Base-by-base conservation (phyloP, 2,113 vertebrate genomes). In the Trematocara marginatum region DNA sequence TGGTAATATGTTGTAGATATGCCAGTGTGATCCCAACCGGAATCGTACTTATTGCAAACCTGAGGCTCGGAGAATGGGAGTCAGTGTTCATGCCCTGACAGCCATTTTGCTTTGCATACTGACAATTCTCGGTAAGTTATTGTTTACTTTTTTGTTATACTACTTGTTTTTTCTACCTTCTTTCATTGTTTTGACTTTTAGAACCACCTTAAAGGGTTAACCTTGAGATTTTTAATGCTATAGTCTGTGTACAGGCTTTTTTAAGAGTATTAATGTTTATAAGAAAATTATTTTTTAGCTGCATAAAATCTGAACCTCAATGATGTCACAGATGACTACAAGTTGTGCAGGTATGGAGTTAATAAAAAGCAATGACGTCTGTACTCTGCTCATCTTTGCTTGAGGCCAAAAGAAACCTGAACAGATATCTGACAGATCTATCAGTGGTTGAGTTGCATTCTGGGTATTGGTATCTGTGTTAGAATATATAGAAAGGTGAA, bases 81-180 rank as follows among this genome's bases (percentile, higher is more conserved):
- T 98, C 85, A 98, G 97, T n/a, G 92, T 98, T 83, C 97, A 97
- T 18, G 97, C 97, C 0, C 92, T 99, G 18, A 95, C 98, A 2
- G 96, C 97, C 82, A 98, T 99, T 87, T 94, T 97, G 78, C 95
- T 97, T 69, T 97, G 96, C 90, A 98, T 99, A 79, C 91, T 99
- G 84, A 97, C 97, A 76, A 97, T 99, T 78, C 90, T 97, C 54
- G 96, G 98, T 99, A 93, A 92, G 97, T 92, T 57, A 1, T 1
- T 15, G 5, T 6, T 13, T 26, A 4, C 3, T 12, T 38, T 29
- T 31, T 10, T 40, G 0, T 3, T 15, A 29, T 6, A 12, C 42
- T 16, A 1, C 16, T 7, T 64, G 6, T 20, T 76, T 20, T 80
- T 78, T 89, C 6, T 56, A n/a, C 6, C 10, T 52, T 8, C 11